Base-by-base conservation (phyloP, 2,888 invertebrate genomes). In the Carpatolechia fugitivella region DNA sequence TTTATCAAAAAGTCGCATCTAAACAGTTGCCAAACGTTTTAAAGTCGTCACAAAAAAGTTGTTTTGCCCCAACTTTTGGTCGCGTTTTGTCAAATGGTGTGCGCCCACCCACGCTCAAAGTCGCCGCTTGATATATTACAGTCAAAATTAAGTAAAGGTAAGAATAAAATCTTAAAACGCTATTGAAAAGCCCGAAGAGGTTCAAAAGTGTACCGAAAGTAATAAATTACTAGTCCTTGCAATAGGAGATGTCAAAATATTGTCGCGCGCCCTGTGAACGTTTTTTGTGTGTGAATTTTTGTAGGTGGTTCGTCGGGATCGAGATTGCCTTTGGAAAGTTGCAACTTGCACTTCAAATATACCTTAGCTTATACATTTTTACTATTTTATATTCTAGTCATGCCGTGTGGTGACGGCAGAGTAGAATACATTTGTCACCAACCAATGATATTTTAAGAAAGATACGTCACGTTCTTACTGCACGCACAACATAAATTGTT, bases 51-150 rank as follows among this genome's bases (percentile, higher is more conserved):
- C n/a, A 44, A 44, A 29, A 44, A 8, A 4, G 20, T 1, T 14
- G 10, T 20, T 44, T 44, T 44, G 44, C 29, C 44, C 44, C 44
- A 8, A n/a, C 10, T 16, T 16, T 8, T 1, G 20, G 2, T 11
- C 13, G 44, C 29, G 7, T 40, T 52, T 44, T 52, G 52, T 52
- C 52, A 44, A 24, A 38, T n/a, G 52, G 44, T 31, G 31, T 35
- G 16, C 11, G 52, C 11, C 52, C 52, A 52, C 52, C 52, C 52
- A 52, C 14, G 33, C 33, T 1, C 20, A 52, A 52, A 52, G 44
- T 13, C 2, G 11, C 52, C 52, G 52, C 31, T 13, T 52, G 49
- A 49, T 49, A 35, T 35, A 49, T 57, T 35, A 55, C 50, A 46
- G 56, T 56, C 49, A 24, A 49, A 44, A 49, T 35, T 49, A 49